Evolutionary conservation across 2,113 vertebrate species (phyloP).

Genomic region (Vireo altiloquus): DNA sequence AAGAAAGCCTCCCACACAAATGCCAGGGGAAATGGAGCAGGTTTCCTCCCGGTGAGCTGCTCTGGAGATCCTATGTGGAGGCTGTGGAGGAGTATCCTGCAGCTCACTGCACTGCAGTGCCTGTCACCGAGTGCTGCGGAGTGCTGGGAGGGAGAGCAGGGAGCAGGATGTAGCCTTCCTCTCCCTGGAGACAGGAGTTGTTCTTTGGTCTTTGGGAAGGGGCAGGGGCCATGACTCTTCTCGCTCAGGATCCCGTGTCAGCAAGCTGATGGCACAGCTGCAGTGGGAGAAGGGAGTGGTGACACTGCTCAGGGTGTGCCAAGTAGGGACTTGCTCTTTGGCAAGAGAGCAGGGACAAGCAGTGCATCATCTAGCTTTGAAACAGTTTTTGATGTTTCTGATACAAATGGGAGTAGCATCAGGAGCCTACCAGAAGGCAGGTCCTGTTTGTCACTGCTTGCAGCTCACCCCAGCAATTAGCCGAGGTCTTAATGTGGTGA

Average conservation of each 20-base stretch:
- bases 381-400: rapidly evolving
- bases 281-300: not conserved
- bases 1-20: not conserved
- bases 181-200: rapidly evolving
- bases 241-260: not conserved
- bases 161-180: not conserved
- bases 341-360: not conserved
- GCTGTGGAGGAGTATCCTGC: not conserved
- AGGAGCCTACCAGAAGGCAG: not conserved
- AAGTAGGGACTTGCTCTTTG: not conserved
- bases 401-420: not conserved
- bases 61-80: not conserved
- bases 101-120: rapidly evolving
- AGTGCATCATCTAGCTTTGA: not conserved
- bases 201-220: not conserved
- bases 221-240: not conserved
- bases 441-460: not conserved
- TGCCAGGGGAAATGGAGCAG: not conserved
- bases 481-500: not conserved
- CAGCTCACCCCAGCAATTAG: not conserved
- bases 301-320: rapidly evolving
- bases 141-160: not conserved
- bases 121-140: rapidly evolving
- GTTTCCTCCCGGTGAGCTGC: not conserved
- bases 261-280: rapidly evolving